Base-by-base conservation (phyloP, 2,113 vertebrate species). In the Sceloporus tristichus region DNA sequence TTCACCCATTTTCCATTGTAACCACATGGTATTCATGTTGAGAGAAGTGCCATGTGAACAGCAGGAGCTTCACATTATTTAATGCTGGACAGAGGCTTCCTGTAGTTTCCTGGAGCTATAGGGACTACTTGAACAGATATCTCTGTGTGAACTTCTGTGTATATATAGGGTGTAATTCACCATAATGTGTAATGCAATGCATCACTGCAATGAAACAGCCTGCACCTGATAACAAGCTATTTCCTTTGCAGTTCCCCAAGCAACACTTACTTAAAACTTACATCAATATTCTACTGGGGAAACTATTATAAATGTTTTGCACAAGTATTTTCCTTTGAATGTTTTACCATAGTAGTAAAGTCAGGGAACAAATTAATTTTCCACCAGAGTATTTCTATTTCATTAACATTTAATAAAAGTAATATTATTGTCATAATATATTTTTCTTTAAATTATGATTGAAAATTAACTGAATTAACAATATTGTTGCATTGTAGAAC, bases 1-100 rank as follows among this genome's bases (percentile, higher is more conserved):
- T 91, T 81, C 91, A 93, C 93, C 93, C 94, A 94, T 81, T 77
- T 92, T 84, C 85, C 65, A 75, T 70, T 95, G 93, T 95, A 95
- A 95, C 91, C 91, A 90, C 87, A 92, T 92, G 88, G 91, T 85
- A 90, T 88, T 94, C 94, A 93, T 82, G 86, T 91, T 91, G 94
- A 93, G 93, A 94, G 92, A 92, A 94, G 87, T 92, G 87, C 73
- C 65, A 89, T 74, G 40, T 85, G 83, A 94, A 77, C 85, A 87
- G 74, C 87, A 88, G 90, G 90, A 75, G 84, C 81, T 92, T 92
- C 2, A 0, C 86, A 89, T 78, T 68, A 54, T 93, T 93, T 94
- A 92, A 91, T 62, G 27, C n/a, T 81, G 89, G 59, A 85, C 92
- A 87, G 89, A 92, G 88, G 65, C 70, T 91, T 91, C 88, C 90